A percentile compares a stretch with the other conserved stretches of the same genome.
These are phyloP conservation scores for Synergus umbraculus DNA, from an alignment of 2,888 invertebrate species.

Conservation along the genomic window DNA sequence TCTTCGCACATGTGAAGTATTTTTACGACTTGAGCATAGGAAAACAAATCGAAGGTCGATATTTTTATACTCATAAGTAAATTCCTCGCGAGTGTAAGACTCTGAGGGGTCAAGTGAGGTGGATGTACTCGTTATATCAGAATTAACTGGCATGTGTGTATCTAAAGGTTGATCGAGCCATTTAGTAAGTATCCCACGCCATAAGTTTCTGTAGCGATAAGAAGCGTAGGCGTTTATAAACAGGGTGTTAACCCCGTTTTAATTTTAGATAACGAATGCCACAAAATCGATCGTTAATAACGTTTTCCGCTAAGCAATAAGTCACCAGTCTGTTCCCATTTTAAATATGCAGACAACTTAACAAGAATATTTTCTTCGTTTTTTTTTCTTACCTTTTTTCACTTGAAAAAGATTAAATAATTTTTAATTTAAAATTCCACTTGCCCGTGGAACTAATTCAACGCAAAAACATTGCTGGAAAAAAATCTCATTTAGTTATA, in stretches of 20 bases:
- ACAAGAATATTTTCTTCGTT: not conserved
- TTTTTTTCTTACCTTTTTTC: not conserved
- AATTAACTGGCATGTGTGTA: slow-evolving; percentile 42
- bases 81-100: not conserved
- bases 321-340: not conserved
- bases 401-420: not conserved
- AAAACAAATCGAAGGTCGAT: not conserved
- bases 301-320: slow-evolving; percentile 37
- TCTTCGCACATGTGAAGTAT: not conserved
- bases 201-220: slow-evolving; percentile 63
- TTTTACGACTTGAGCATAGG: not conserved
- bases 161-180: slow-evolving; percentile 57
- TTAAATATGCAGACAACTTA: not conserved
- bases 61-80: not conserved
- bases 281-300: slow-evolving; percentile 37
- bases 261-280: slow-evolving; percentile 44
- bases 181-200: slow-evolving; percentile 57
- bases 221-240: slow-evolving; percentile 63
- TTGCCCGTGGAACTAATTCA: not conserved
- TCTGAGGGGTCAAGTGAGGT: not conserved
- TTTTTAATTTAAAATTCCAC: not conserved
- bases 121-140: not conserved
- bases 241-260: slow-evolving; percentile 68
- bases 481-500: not conserved
- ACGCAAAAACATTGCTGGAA: not conserved